phyloP scores from a whole-genome alignment of 92 coral and sea anemone species.

The Micromussa lordhowensis region DNA sequence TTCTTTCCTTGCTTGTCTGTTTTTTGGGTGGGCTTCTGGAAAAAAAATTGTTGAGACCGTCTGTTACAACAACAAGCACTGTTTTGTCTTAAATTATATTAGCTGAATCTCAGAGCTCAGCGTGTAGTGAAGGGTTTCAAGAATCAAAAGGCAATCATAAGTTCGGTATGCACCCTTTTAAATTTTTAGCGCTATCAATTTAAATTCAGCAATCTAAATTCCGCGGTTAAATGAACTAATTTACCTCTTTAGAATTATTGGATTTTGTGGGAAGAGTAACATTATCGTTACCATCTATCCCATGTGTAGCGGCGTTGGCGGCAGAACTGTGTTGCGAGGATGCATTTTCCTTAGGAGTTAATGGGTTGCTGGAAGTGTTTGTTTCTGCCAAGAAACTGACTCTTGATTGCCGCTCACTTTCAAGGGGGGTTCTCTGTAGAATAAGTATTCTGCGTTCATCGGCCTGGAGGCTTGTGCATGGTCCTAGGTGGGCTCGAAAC shows the following conservation, averaged over 20 bases:
- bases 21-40: not conserved
- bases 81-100: too few species aligned
- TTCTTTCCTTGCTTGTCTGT: not conserved
- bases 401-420: not conserved
- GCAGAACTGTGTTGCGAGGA: not conserved
- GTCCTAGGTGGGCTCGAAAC: too few species aligned
- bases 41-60: not conserved
- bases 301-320: not conserved
- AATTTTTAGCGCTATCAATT: too few species aligned
- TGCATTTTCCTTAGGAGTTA: not conserved
- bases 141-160: too few species aligned
- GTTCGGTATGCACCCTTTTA: too few species aligned
- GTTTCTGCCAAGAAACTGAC: not conserved
- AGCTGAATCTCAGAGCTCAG: too few species aligned
- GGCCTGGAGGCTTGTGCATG: too few species aligned
- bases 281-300: not conserved
- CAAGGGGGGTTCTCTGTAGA: too few species aligned
- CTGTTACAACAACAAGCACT: too few species aligned
- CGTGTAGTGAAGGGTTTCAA: too few species aligned
- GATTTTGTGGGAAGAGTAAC: not conserved
- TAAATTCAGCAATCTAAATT: too few species aligned
- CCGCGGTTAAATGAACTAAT: not conserved
- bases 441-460: too few species aligned
- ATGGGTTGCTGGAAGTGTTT: not conserved
- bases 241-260: not conserved